Conservation (phyloP, 1,140 invertebrate genomes). For the Apocrypta bakeri region DNA sequence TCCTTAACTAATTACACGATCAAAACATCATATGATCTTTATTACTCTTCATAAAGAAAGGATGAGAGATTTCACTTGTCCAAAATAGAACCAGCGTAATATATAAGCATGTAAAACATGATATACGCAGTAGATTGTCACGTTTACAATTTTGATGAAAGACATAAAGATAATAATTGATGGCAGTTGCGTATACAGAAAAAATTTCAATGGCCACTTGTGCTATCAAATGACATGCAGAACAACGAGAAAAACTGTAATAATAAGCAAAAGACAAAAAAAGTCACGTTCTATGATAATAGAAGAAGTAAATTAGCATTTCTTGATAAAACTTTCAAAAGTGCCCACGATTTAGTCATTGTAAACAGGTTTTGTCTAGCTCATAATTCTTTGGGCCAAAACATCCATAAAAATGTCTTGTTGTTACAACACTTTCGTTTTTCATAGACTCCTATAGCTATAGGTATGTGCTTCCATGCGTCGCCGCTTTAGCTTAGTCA, state of each 20-base stretch:
- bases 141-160: neutral
- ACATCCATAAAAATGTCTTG: slow-evolving; percentile 5
- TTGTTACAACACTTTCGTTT: slow-evolving; percentile 2
- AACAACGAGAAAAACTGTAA: neutral
- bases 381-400: neutral
- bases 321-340: neutral
- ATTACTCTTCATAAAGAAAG: no score
- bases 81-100: no score
- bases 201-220: no score
- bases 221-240: no score
- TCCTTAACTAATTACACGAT: neutral
- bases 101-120: no score
- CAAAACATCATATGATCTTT: neutral
- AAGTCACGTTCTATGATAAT: neutral
- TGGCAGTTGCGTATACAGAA: neutral
- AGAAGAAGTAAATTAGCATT: neutral
- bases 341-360: neutral
- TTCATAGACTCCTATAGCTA: neutral
- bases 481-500: neutral
- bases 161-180: neutral
- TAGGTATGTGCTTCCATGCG: neutral
- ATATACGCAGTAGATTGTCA: no score
- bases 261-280: neutral
- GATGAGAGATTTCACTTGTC: no score
- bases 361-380: neutral